Percentiles rank a stretch among this genome's conserved stretches.
phyloP scores from a whole-genome alignment of 1,140 invertebrate genomes.

The Nautilus pompilius region DNA sequence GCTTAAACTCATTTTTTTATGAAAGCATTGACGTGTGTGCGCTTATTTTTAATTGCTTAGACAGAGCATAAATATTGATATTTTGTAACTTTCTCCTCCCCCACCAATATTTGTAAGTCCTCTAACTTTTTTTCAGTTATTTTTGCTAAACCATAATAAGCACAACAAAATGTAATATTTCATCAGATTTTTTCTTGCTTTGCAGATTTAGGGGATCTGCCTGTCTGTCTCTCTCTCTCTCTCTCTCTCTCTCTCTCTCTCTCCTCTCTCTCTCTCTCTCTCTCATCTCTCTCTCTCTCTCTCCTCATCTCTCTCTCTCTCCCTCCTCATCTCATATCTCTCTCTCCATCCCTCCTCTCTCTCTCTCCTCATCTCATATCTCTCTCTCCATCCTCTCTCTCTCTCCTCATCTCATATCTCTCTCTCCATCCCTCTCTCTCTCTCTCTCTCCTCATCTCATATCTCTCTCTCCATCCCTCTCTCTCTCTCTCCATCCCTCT shows the following conservation, averaged over 20 bases:
- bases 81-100: no score
- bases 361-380: neutral
- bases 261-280: neutral
- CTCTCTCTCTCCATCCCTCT: slow-evolving; percentile 2
- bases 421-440: neutral
- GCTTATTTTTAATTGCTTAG: no score
- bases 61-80: no score
- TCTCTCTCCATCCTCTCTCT: slow-evolving; percentile 6
- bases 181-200: neutral
- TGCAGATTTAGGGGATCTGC: neutral
- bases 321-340: neutral
- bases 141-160: no score
- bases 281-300: neutral
- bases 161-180: neutral
- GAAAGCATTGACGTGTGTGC: no score
- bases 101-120: no score
- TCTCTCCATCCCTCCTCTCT: neutral
- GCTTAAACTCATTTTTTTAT: no score
- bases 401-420: neutral
- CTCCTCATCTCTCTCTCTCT: neutral
- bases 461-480: slow-evolving; percentile 1
- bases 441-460: slow-evolving; percentile 4
- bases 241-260: neutral
- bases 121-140: no score
- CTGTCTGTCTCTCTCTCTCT: neutral